Evolutionary conservation across 64 coral and sea anemone genomes (phyloP).

Genomic region (Montipora sp.): DNA sequence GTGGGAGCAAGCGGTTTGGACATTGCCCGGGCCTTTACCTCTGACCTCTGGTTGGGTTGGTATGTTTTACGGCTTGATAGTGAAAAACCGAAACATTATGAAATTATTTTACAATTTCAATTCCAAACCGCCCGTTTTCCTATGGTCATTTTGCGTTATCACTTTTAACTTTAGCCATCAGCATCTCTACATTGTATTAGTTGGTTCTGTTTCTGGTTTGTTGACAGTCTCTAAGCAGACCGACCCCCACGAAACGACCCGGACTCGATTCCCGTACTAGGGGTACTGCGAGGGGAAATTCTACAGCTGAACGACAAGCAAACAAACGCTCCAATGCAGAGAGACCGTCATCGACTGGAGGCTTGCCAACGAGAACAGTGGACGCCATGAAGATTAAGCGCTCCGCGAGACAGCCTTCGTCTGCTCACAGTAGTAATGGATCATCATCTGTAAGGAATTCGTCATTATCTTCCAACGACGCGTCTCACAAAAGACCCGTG

Average conservation of each 20-base stretch:
- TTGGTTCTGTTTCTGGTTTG: background rate
- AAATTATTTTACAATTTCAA: too few species aligned
- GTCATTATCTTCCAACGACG: background rate
- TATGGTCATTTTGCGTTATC: too few species aligned
- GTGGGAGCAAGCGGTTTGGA: too few species aligned
- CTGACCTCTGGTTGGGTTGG: too few species aligned
- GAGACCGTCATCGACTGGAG: background rate
- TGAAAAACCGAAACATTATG: too few species aligned
- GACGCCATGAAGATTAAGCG: background rate
- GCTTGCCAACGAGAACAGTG: background rate
- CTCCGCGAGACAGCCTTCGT: background rate
- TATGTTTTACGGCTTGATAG: too few species aligned
- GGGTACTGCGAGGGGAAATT: background rate
- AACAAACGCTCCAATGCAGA: background rate
- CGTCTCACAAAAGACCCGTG: background rate
- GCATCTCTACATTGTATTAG: too few species aligned
- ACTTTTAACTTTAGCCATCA: too few species aligned
- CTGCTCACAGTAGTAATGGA: background rate
- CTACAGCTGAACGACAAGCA: background rate
- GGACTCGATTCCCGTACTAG: background rate
- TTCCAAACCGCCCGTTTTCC: too few species aligned
- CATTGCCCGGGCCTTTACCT: too few species aligned
- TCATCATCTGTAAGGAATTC: background rate
- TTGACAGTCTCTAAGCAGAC: background rate
- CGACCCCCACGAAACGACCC: background rate